Percentiles rank a stretch among this genome's conserved stretches.
phyloP scores from a whole-genome alignment of 2,888 invertebrate genomes.

The Clistopyga incitator region DNA sequence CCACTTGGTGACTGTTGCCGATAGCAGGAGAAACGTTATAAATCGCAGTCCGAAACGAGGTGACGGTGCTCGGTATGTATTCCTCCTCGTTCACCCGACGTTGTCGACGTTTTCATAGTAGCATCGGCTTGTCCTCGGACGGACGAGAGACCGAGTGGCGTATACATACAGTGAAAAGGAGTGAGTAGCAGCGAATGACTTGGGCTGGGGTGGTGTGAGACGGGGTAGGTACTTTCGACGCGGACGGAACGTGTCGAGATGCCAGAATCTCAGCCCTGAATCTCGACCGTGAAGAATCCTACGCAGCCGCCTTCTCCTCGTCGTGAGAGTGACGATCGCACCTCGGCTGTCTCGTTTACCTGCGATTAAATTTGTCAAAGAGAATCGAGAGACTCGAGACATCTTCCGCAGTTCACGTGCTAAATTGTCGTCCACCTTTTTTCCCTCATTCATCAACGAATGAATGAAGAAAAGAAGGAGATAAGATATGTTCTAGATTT shows the following conservation, averaged over 20 bases:
- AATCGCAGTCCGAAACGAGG: constrained; percentile 66
- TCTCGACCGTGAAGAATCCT: constrained; percentile 51
- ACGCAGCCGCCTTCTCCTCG: constrained; percentile 40
- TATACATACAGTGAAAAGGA: constrained; percentile 4
- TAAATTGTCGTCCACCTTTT: constrained; percentile 2
- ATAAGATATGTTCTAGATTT: too few relatives aligned
- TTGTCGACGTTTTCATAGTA: constrained; percentile 29
- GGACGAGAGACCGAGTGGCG: constrained; percentile 10
- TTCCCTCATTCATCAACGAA: not conserved
- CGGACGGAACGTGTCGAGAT: constrained; percentile 51
- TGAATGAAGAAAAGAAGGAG: not conserved
- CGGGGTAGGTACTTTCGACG: constrained; percentile 26
- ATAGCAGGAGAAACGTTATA: not conserved
- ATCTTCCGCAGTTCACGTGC: not conserved
- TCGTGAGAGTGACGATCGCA: constrained; percentile 41
- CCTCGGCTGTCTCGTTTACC: constrained; percentile 55
- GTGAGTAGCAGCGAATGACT: constrained; percentile 36
- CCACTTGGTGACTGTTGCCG: not conserved
- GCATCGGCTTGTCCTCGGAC: not conserved
- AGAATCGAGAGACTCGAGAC: constrained; percentile 9
- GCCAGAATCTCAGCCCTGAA: constrained; percentile 50
- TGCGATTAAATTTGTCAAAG: constrained; percentile 51
- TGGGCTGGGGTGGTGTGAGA: not conserved
- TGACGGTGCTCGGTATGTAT: constrained; percentile 57
- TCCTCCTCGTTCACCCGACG: constrained; percentile 36